Percentiles rank a stretch among this genome's conserved stretches.
Conservation (phyloP, 1,140 invertebrate species). For the Eupeodes corollae region DNA sequence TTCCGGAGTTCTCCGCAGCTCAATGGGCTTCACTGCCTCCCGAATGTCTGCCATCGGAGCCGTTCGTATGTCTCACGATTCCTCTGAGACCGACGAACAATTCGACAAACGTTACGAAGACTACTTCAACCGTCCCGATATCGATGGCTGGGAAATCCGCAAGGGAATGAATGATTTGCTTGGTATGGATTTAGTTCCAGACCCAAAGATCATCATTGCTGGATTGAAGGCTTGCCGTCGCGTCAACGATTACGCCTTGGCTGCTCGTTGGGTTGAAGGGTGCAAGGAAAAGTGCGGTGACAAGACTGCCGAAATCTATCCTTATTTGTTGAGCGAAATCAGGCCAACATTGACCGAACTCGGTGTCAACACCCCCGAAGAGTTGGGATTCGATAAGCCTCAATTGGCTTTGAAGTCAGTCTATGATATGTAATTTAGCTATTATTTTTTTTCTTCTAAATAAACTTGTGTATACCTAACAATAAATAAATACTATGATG, state of each 20-base stretch:
- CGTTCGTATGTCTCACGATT: conserved; percentile 32
- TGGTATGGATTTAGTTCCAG: conserved; percentile 88
- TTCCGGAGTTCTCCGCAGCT: conserved; percentile 28
- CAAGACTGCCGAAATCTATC: conserved; percentile 70
- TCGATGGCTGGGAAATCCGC: conserved; percentile 94
- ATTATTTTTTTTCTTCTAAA: no score
- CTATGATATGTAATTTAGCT: conserved; percentile 46
- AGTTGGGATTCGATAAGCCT: conserved; percentile 94
- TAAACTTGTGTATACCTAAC: no score
- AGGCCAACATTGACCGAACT: conserved; percentile 84
- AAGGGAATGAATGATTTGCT: conserved; percentile 73
- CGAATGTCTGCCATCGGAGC: conserved; percentile 15
- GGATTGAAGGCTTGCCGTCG: conserved; percentile 85
- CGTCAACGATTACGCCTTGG: conserved; percentile 87
- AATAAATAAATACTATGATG: no score
- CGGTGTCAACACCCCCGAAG: conserved; percentile 87
- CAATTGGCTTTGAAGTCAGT: conserved; percentile 74
- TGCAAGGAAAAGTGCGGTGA: conserved; percentile 83
- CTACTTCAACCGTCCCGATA: conserved; percentile 79
- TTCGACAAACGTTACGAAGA: conserved; percentile 68
- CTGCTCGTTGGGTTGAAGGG: conserved; percentile 84
- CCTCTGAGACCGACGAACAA: conserved; percentile 50
- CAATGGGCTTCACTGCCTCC: conserved; percentile 18
- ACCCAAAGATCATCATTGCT: conserved; percentile 85
- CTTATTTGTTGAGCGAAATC: conserved; percentile 88